phyloP scores from a whole-genome alignment of 2,113 vertebrate species.

The Lagopus leucura region DNA sequence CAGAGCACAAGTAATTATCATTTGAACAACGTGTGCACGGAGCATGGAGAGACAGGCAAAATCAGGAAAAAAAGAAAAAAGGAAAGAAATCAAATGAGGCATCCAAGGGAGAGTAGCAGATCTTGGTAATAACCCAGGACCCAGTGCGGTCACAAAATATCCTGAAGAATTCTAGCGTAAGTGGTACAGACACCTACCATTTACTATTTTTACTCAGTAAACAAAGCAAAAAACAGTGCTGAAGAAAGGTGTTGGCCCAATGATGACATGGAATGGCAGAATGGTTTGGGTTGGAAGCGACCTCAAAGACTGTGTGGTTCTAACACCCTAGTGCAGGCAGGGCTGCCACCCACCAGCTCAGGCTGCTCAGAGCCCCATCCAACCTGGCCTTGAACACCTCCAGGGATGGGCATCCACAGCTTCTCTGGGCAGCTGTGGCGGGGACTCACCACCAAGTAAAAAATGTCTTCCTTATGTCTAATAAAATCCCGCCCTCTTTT shows the following conservation, averaged over 20 bases:
- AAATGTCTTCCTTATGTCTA: background rate
- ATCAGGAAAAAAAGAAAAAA: background rate
- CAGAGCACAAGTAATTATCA: background rate
- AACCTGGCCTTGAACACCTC: too few species aligned
- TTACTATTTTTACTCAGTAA: background rate
- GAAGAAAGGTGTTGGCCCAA: background rate
- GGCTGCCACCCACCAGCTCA: background rate
- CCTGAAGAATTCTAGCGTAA: background rate
- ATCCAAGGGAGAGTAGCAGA: background rate
- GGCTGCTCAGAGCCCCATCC: background rate
- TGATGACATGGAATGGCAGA: background rate
- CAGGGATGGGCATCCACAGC: too few species aligned
- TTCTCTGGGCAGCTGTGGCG: too few species aligned
- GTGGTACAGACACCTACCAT: background rate
- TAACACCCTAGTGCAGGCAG: background rate
- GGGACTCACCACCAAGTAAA: too few species aligned
- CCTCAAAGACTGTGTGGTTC: background rate
- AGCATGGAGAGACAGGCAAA: background rate
- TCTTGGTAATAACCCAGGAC: background rate
- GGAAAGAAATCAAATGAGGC: background rate
- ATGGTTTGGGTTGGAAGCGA: background rate
- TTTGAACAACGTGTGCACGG: background rate
- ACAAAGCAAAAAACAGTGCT: background rate
- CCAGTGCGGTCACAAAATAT: background rate
- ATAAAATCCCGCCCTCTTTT: background rate